Percentiles rank a stretch among this genome's conserved stretches.
phyloP scores from a whole-genome alignment of 2,113 vertebrate genomes.

The Anas platyrhynchos region DNA sequence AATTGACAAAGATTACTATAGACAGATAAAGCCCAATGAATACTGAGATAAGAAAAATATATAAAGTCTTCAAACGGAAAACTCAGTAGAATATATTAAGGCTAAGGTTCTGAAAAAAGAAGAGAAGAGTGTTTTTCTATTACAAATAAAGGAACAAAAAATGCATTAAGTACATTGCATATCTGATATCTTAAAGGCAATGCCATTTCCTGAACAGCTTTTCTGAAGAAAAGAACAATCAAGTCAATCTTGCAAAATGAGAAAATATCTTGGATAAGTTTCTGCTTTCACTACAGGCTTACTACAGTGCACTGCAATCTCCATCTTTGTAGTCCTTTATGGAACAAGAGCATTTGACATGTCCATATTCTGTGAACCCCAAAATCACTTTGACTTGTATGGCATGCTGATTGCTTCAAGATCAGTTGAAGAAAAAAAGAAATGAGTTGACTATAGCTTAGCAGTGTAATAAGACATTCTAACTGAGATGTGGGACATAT shows the following conservation, averaged over 20 bases:
- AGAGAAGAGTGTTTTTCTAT: background rate
- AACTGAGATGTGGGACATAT: background rate
- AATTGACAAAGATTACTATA: slow-evolving; percentile 31
- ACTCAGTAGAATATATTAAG: background rate
- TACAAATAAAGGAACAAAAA: background rate
- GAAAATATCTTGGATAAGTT: background rate
- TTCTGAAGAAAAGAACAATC: background rate
- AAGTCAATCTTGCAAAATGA: background rate
- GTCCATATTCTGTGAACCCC: background rate
- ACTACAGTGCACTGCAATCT: background rate
- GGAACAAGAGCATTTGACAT: background rate
- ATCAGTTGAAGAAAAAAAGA: background rate
- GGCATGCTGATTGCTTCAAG: background rate
- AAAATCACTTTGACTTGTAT: background rate
- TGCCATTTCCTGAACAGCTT: background rate
- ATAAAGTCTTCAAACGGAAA: slow-evolving; percentile 1
- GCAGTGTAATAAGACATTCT: background rate
- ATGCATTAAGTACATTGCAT: background rate
- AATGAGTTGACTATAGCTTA: background rate
- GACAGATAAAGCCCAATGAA: background rate
- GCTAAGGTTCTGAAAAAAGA: background rate
- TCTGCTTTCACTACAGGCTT: background rate
- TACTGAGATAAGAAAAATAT: background rate
- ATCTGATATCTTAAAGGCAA: background rate
- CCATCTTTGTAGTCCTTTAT: background rate